Evolutionary conservation across 2,797 vertebrate genomes (phyloP), one percentile per base, ranked within the genome.

Genomic region (Pangasius mekongensis): DNA sequence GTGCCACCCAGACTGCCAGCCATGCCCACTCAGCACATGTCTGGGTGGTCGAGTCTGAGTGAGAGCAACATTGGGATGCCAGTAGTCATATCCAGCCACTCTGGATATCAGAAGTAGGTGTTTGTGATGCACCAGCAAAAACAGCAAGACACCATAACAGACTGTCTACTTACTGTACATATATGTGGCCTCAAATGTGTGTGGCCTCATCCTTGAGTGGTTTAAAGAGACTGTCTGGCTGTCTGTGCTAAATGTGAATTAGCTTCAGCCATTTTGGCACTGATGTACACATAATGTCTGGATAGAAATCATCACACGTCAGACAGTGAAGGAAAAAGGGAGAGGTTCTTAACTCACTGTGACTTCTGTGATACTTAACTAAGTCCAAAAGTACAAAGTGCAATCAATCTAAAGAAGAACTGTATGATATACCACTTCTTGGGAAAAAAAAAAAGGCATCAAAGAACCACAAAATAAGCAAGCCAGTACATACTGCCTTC

Each of bases 1-100:
- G 56, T 91, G 92, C 94, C 94, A 95, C 94, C 94, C 94, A 94
- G 91, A 60, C 11, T 90, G 92, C 89, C 87, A 85, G 87, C 92
- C 89, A 66, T 91, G 89, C 90, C 93, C 87, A 85, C 90, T 93
- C 88, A 94, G 91, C 92, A 87, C 84, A 64, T 89, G 69, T 66
- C 56, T 90, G 87, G 86, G 90, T 92, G 91, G 90, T 87, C 84
- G 33, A n/a, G 22, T 60, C 66, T 67, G 22, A 8, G 58, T 66
- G 16, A 74, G 36, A 49, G 71, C 16, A 20, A 22, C 3, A 60
- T 4, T n/a, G 67, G 33, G 52, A 85, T 73, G 30, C 13, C 83
- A 49, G 47, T 84, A n/a, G 47, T 69, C 52, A 85, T 58, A 88
- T 47, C 11, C 24, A 56, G 1, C 30, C 58, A 77, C 30, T 39